Evolutionary conservation across 2,888 invertebrate genomes (phyloP), one percentile per base, ranked within the genome.

Genomic region (Camponotus fellah): DNA sequence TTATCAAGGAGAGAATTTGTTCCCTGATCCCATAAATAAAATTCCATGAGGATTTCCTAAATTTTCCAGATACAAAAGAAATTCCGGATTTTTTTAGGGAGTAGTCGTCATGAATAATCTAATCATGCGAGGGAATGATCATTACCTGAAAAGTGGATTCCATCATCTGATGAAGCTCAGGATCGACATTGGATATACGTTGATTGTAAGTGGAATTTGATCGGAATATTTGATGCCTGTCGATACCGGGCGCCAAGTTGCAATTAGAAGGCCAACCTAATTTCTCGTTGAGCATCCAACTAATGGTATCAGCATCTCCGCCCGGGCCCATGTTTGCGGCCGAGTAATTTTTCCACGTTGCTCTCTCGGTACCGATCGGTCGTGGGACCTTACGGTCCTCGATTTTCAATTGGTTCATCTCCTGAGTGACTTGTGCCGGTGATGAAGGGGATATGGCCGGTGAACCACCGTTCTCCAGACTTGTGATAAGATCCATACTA

Each of bases 351-450:
- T 97, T 97, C 96, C 97, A 96, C 0, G 58, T 58, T 56, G 97
- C 97, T 91, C 98, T 96, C 95, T 98, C 98, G 0, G 97, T 98
- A 88, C 98, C 98, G 94, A 98, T 98, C 74, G 98, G 98, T 5
- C 97, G 95, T 66, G 97, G 97, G 68, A 95, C 95, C 95, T 97
- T 96, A 43, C 96, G 94, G 84, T 96, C 96, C 86, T 96, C 96
- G 64, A 95, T 91, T 66, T 93, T 95, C 85, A 93, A 90, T 77
- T 92, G 95, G 87, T 85, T 94, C 90, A 94, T 93, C 17, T 94
- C 94, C 65, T 94, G 94, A 4, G 92, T 88, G 0, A 94, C 92
- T 91, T 91, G 95, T 43, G 94, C 95, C 56, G 95, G 95, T 46
- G 95, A 96, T 77, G 95, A 96, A 60, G 95, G 95, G 80, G 95